Evolutionary conservation across 2,888 invertebrate genomes (phyloP).

Genomic region (Drosophila robusta): DNA sequence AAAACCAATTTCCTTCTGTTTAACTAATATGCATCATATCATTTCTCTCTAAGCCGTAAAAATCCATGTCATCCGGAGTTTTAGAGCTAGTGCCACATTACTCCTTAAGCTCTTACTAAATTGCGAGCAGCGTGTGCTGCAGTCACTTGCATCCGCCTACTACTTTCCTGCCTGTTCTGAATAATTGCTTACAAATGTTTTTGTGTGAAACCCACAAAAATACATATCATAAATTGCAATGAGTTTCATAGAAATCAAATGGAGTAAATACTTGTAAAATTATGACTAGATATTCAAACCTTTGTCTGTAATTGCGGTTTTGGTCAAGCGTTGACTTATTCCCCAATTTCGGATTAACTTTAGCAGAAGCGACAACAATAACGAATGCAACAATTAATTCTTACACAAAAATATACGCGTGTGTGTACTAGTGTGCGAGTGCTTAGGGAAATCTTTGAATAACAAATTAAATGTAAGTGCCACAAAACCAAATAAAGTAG

Average conservation of each 20-base stretch:
- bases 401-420: slow-evolving; percentile 30
- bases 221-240: slow-evolving; percentile 34
- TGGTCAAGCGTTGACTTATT: slow-evolving; percentile 50
- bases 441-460: slow-evolving; percentile 68
- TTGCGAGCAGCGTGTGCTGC: too few species aligned
- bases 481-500: slow-evolving; percentile 73
- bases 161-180: background rate
- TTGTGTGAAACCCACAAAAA: background rate
- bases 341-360: slow-evolving; percentile 58
- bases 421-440: slow-evolving; percentile 3
- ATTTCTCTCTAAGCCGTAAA: too few species aligned
- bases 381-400: slow-evolving; percentile 57
- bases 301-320: slow-evolving; percentile 43
- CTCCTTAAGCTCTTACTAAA: too few species aligned
- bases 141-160: too few species aligned
- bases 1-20: too few species aligned
- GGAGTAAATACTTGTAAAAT: slow-evolving; percentile 14
- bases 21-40: too few species aligned
- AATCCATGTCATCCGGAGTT: too few species aligned
- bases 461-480: slow-evolving; percentile 77
- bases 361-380: slow-evolving; percentile 26
- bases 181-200: background rate
- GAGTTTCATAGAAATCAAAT: slow-evolving; percentile 57
- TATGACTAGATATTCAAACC: slow-evolving; percentile 11
- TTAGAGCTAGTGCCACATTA: too few species aligned